Evolutionary conservation across 2,113 vertebrate genomes (phyloP), one percentile per base, ranked within the genome.

Genomic region (Tringa solitaria): DNA sequence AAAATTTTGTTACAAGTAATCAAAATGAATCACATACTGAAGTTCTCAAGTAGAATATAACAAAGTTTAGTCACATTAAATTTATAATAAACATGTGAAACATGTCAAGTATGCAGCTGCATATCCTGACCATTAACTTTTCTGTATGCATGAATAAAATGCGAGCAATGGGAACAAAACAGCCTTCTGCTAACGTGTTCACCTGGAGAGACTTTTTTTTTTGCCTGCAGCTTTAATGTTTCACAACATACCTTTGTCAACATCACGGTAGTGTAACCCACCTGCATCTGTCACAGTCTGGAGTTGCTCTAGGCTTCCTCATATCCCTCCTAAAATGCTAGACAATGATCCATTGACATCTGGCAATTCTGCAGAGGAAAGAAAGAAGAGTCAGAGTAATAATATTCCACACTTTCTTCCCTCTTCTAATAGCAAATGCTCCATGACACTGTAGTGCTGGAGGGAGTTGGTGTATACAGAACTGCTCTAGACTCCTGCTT

Each of bases 61-160:
- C 61, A 95, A 97, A 94, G 69, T 90, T 97, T 96, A 89, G 95
- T 96, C 95, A 75, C 69, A 95, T 93, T 91, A 96, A 97, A 97
- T 96, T 92, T 94, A 86, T 95, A 84, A 90, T 92, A 95, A 96
- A 92, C 69, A 80, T 8, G 12, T 94, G 94, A 96, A 91, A 93
- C 64, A 63, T 64, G 54, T 79, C 92, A 94, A 78, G 88, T 54
- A 51, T 90, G 70, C 59, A 90, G 65, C 54, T 93, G 88, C 83
- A 84, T 73, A 82, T 79, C 89, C 84, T 87, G 68, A 83, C 93
- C 74, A 85, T 95, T 95, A 97, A 88, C 72, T 84, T 90, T 30
- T 90, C 87, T 86, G 59, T 75, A 74, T 87, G 68, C 37, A 93
- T 63, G 78, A 93, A 94, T 81, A 93, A 95, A 90, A 91, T 0